Evolutionary conservation across 1,140 invertebrate genomes (phyloP).

Genomic region (Samia ricini): DNA sequence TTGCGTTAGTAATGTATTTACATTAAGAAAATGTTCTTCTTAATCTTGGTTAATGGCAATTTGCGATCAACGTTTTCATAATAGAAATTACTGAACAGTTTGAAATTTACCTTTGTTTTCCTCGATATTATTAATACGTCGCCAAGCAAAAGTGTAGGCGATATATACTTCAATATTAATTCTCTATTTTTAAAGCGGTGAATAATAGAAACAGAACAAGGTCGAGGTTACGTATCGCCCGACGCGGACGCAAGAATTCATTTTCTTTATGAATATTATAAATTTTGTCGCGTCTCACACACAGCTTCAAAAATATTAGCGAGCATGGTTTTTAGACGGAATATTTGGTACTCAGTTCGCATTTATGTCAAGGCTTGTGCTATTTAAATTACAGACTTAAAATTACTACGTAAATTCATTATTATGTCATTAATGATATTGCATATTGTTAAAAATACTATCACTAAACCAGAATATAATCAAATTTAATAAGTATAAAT

Average conservation of each 20-base stretch:
- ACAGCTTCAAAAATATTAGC: constrained; percentile 21
- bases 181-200: neutral
- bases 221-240: neutral
- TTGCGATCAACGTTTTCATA: too few species aligned
- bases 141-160: too few species aligned
- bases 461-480: too few species aligned
- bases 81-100: too few species aligned
- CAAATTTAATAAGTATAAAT: too few species aligned
- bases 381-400: neutral
- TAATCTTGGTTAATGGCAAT: too few species aligned
- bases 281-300: constrained; percentile 29
- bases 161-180: neutral
- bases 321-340: neutral
- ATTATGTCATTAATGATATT: too few species aligned
- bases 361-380: neutral
- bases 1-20: too few species aligned
- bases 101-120: too few species aligned
- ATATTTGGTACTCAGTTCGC: neutral
- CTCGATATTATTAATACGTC: too few species aligned
- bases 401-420: neutral
- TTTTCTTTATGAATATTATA: constrained; percentile 41
- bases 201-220: neutral
- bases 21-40: too few species aligned
- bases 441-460: too few species aligned
- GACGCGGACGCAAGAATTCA: constrained; percentile 22